These are phyloP conservation scores for Dasysyrphus tricinctus DNA, from an alignment of 2,888 invertebrate genomes.

Conservation along the genomic window DNA sequence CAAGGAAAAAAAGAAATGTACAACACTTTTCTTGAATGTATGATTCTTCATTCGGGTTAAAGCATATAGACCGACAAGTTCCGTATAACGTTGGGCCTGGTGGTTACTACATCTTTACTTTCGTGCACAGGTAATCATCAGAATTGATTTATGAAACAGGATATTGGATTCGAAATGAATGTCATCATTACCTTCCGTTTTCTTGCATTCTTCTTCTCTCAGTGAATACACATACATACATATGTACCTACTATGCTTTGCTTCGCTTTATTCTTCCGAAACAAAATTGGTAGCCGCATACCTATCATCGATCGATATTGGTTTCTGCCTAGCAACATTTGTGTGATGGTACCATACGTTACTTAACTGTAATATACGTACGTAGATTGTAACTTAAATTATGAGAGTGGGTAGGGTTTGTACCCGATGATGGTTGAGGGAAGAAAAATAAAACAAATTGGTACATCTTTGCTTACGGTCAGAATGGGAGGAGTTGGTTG, in stretches of 20 bases:
- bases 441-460: conserved; percentile 17
- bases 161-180: conserved; percentile 77
- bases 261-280: background rate
- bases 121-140: conserved; percentile 74
- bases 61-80: conserved; percentile 43
- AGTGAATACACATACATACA: background rate
- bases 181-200: conserved; percentile 77
- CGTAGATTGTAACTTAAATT: background rate
- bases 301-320: conserved; percentile 47
- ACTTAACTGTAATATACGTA: background rate
- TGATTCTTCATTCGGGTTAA: background rate
- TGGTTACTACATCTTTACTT: conserved; percentile 59
- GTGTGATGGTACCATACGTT: conserved; percentile 28
- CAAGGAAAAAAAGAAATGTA: background rate
- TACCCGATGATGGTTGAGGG: background rate
- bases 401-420: background rate
- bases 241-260: background rate
- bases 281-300: conserved; percentile 22
- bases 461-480: conserved; percentile 29
- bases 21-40: conserved; percentile 23
- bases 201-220: conserved; percentile 40
- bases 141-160: conserved; percentile 77
- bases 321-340: conserved; percentile 50
- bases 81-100: conserved; percentile 53
- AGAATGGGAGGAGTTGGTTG: conserved; percentile 8